Evolutionary conservation across 2,797 vertebrate genomes (phyloP).

Genomic region (Parambassis ranga): DNA sequence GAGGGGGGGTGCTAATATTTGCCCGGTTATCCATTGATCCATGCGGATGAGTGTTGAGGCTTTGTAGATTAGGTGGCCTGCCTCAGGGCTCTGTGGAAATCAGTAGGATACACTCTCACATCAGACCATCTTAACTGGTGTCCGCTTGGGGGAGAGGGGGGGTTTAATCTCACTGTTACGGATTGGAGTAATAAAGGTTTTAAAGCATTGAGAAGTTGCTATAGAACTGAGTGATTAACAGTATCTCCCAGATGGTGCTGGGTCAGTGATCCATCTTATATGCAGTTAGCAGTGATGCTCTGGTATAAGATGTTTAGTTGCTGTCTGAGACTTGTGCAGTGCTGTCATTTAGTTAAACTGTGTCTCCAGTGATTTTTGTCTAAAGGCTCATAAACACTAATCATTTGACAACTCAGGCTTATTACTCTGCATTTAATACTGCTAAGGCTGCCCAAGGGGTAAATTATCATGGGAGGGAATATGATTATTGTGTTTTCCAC

Average conservation of each 20-base stretch:
- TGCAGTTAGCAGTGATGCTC: slow-evolving; percentile 27
- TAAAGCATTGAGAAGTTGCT: slow-evolving; percentile 45
- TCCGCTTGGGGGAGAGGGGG: slow-evolving; percentile 10
- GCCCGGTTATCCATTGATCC: slow-evolving; percentile 70
- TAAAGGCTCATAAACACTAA: slow-evolving; percentile 55
- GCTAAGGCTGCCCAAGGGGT: slow-evolving; percentile 53
- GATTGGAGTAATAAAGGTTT: slow-evolving; percentile 31
- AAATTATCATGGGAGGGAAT: slow-evolving; percentile 52
- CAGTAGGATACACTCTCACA: slow-evolving; percentile 48
- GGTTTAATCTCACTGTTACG: slow-evolving; percentile 27
- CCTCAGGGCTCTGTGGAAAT: slow-evolving; percentile 52
- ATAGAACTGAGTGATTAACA: slow-evolving; percentile 31
- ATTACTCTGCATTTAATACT: slow-evolving; percentile 56
- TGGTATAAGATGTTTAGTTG: background rate
- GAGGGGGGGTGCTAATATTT: slow-evolving; percentile 68
- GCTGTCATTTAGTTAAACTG: slow-evolving; percentile 30
- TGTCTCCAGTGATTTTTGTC: slow-evolving; percentile 43
- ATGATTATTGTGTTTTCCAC: slow-evolving; percentile 54
- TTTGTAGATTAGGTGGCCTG: slow-evolving; percentile 67
- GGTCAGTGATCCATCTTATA: slow-evolving; percentile 2
- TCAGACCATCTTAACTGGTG: slow-evolving; percentile 39
- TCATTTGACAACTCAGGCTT: slow-evolving; percentile 55
- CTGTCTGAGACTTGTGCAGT: slow-evolving; percentile 4
- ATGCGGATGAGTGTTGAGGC: slow-evolving; percentile 53
- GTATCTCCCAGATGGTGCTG: slow-evolving; percentile 16